Evolutionary conservation across 2,113 vertebrate genomes (phyloP), one percentile per base, ranked within the genome.

Genomic region (Amphilophus citrinellus): DNA sequence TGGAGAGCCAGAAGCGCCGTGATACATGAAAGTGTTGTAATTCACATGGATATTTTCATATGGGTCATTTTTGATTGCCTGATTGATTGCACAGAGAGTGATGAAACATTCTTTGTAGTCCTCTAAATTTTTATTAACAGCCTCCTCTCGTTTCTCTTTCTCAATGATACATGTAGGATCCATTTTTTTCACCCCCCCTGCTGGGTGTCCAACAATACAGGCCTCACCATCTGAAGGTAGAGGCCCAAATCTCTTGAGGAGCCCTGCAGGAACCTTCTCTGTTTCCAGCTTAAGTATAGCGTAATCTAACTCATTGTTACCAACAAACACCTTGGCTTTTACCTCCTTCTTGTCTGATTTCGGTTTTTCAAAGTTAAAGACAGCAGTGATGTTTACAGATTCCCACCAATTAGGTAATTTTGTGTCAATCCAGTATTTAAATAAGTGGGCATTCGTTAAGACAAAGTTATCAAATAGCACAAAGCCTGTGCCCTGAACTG

Each of bases 191-290:
- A 89, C 1, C 2, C 0, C n/a, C 20, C 6, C 27, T 20, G 0
- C 13, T 65, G 91, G 88, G 20, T 89, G 84, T 10, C 88, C 91
- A 27, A 92, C 20, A 2, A 90, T 6, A 77, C 88, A 92, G 65
- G 80, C 87, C 22, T 35, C 86, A 35, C 88, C 44, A 0, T 44
- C 18, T 3, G 0, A 0, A 20, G 65, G 84, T 4, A 61, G 1
- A 18, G 24, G 24, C n/a, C 79, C 53, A 79, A 85, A 84, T 0
- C 0, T 27, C 35, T 37, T 15, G 32, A 92, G 75, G 18, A 92
- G 91, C 5, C 91, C 91, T 77, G 84, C 60, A 24, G 73, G 84
- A 1, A 83, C 2, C 0, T 35, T 5, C 2, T 10, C 4, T 57
- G 22, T 22, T 14, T 10, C 8, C 2, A 91, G 44, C 79, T 85